Evolutionary conservation across 92 coral and sea anemone species (phyloP), one percentile per base, ranked within the genome.

Genomic region (Phenganax stokvisi): DNA sequence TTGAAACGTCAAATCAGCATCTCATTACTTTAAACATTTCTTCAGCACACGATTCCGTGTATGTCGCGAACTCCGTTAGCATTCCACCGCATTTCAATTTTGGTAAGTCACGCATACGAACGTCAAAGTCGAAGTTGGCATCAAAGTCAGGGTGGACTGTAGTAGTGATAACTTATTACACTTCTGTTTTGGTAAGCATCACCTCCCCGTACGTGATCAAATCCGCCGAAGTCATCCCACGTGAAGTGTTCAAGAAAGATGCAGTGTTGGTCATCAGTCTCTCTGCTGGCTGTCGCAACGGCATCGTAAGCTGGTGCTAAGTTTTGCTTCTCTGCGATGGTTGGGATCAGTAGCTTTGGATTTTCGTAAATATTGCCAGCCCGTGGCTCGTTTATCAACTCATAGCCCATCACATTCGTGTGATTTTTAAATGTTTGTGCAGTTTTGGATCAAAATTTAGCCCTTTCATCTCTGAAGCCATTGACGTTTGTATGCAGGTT

Each of bases 301-400:
- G 89, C 92, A 57, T 94, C 96, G 77, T 94, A 94, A 15, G 90
- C 98, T 10, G 97, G 98, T n/a, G 88, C 96, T 54, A 94, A 63
- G 81, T 92, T 94, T 87, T 54, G 65, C 56, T 77, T 86, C 60
- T 94, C 98, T 6, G 98, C 97, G 1, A 88, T 77, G 12, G 85
- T 91, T 12, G 98, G 98, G 25, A 94, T 70, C 83, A 94, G 61
- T 3, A 94, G 86, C 12, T 83, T 61, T 7, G 98, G 98, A 80
- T 94, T 85, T 2, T 90, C 88, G 69, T 94, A 94, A 55, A 94
- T 85, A 62, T 94, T 90, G 2, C 98, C 97, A 0, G 97, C 90
- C 98, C 98, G 92, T 29, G 97, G 98, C 54, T 94, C 98, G 78
- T 94, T 94, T 51, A 94, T 92, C 56, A 94, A 88, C 72, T 94